Evolutionary conservation across 2,797 vertebrate genomes (phyloP).

Genomic region (Danionella dracula): DNA sequence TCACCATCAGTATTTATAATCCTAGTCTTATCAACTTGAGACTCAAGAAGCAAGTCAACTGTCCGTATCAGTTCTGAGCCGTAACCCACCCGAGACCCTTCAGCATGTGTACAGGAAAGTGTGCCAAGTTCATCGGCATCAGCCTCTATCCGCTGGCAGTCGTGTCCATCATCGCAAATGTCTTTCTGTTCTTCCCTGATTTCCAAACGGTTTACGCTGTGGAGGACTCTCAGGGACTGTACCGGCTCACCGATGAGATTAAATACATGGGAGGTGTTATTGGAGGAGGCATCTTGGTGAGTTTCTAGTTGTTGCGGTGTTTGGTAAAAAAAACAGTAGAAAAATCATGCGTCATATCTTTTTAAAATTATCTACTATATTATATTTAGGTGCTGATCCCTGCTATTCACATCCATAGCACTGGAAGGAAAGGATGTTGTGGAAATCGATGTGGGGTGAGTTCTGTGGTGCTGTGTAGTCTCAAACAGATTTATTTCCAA

Average conservation of each 20-base stretch:
- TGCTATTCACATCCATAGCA: slow-evolving; percentile 71
- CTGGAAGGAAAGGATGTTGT: slow-evolving; percentile 64
- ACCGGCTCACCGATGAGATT: slow-evolving; percentile 57
- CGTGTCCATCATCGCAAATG: slow-evolving; percentile 62
- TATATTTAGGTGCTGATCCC: slow-evolving; percentile 61
- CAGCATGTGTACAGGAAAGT: slow-evolving; percentile 66
- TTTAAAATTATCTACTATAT: neutral
- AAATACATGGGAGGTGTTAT: slow-evolving; percentile 67
- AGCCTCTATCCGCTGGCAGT: slow-evolving; percentile 59
- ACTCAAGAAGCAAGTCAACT: neutral
- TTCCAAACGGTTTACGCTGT: slow-evolving; percentile 19
- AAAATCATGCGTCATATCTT: neutral
- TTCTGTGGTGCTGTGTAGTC: neutral
- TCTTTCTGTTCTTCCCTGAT: slow-evolving; percentile 69
- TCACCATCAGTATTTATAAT: neutral
- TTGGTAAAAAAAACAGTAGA: neutral
- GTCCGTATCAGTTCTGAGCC: neutral
- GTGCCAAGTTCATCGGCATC: slow-evolving; percentile 61
- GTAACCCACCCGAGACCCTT: neutral
- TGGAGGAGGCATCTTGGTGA: slow-evolving; percentile 70
- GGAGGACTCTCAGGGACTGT: accelerated
- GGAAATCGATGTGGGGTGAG: slow-evolving; percentile 72
- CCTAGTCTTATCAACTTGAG: neutral
- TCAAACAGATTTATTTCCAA: too few relatives aligned
- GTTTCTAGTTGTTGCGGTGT: neutral